These are phyloP conservation scores for Microctonus aethiopoides DNA, from an alignment of 2,888 invertebrate species.

Conservation along the genomic window DNA sequence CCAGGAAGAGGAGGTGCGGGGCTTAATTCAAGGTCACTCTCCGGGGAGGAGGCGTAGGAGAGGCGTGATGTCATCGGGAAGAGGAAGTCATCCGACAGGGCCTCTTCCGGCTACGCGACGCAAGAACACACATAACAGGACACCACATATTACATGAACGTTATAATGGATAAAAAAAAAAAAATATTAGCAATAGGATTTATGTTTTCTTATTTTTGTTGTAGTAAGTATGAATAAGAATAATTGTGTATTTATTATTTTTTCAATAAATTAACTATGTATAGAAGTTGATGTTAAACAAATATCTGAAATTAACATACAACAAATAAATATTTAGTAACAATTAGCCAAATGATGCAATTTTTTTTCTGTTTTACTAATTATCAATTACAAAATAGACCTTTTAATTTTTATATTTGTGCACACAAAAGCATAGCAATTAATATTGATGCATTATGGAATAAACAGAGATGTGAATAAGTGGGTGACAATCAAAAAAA, in stretches of 20 bases:
- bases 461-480: not conserved
- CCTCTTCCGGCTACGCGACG: constrained; percentile 88
- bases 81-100: constrained; percentile 97
- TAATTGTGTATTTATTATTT: not conserved
- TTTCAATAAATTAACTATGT: too few species aligned
- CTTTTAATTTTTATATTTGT: not conserved
- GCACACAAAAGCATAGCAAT: not conserved
- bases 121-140: constrained; percentile 48
- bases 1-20: constrained; percentile 75
- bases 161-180: not conserved
- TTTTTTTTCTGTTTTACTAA: not conserved
- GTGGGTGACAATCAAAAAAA: not conserved
- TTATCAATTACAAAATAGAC: too few species aligned
- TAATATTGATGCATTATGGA: not conserved
- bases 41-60: constrained; percentile 95
- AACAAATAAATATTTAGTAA: not conserved
- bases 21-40: constrained; percentile 93
- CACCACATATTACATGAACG: constrained; percentile 55
- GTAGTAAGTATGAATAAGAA: not conserved
- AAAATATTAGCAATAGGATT: not conserved
- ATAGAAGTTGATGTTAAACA: not conserved
- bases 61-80: constrained; percentile 97
- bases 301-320: not conserved
- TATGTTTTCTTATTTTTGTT: not conserved
- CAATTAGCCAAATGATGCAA: not conserved